Conservation (phyloP, 2,888 invertebrate species). For the Oscheius sp. region DNA sequence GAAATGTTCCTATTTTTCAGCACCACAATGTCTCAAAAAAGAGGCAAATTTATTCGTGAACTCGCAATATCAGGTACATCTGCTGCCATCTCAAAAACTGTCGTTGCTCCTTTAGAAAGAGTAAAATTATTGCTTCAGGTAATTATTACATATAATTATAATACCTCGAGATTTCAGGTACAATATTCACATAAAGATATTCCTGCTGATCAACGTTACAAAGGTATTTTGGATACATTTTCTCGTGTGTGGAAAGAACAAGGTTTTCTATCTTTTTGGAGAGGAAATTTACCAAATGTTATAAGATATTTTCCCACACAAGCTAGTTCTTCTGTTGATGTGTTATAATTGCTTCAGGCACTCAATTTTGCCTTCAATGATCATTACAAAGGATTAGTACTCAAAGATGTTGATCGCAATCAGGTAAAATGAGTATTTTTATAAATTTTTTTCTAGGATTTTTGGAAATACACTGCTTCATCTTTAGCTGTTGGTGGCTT, state of each 20-base stretch:
- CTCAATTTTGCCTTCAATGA: conserved; percentile 64
- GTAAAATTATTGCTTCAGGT: conserved; percentile 61
- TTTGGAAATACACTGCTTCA: conserved; percentile 49
- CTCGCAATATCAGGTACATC: conserved; percentile 56
- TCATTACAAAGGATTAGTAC: conserved; percentile 52
- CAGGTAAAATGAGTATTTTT: conserved; percentile 35
- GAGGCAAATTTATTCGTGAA: conserved; percentile 52
- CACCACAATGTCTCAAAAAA: conserved; percentile 26
- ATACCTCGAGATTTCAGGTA: conserved; percentile 55
- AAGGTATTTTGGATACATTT: conserved; percentile 59
- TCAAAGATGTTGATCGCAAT: conserved; percentile 49
- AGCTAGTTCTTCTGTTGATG: conserved; percentile 6
- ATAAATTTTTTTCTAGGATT: conserved; percentile 42
- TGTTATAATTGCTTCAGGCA: conserved; percentile 35
- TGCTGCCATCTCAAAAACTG: conserved; percentile 60
- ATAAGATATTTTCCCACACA: conserved; percentile 61
- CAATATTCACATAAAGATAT: conserved; percentile 63
- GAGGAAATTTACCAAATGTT: conserved; percentile 61
- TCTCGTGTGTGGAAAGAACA: conserved; percentile 59
- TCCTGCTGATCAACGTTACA: conserved; percentile 51
- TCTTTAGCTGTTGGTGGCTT: conserved; percentile 56
- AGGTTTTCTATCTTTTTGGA: conserved; percentile 59
- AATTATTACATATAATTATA: conserved; percentile 39
- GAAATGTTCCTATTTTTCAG: no score
- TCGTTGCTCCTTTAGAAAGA: conserved; percentile 60